Evolutionary conservation across 2,888 invertebrate species (phyloP), one percentile per base, ranked within the genome.

Genomic region (Ophonus ardosiacus): DNA sequence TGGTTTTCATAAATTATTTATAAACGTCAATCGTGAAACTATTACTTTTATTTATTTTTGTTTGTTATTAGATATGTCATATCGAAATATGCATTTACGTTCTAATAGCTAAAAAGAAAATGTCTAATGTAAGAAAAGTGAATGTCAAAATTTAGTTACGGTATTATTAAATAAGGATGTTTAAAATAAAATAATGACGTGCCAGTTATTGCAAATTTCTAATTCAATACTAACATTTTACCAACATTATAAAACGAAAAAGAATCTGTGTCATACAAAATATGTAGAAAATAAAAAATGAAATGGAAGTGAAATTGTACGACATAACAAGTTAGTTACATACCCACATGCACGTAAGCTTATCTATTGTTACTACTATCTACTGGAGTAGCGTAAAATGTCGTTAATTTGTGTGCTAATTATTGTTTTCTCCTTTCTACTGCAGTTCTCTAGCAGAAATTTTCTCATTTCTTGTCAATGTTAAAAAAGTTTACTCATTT

Each of bases 251-350:
- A 59, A 59, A 59, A 59, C 7, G 15, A 8, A 51, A 51, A 51
- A 13, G 17, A 17, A 59, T 59, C 7, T 7, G 56, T 15, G 4
- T 57, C 7, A 59, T 13, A 59, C 17, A 59, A 59, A 59, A 59
- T n/a, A 7, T 15, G 59, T 1, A 17, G 59, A 59, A 59, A 59
- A 59, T 59, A 59, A 6, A 59, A 59, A 59, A 17, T 17, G 2
- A 59, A 59, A 17, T 59, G 59, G 59, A 59, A 59, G 59, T 59
- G 59, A 59, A 59, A 59, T 59, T 17, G 2, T 15, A 59, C 59
- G 59, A 59, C 59, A 59, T 59, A 59, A 59, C 59, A 59, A 59
- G n/a, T 59, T 59, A 17, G 59, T 59, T 59, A 59, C 59, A 59
- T 59, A 59, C 7, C 18, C 15, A 59, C 59, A 59, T 15, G n/a